A percentile compares a stretch with the other conserved stretches of the same genome.
Conservation (phyloP, 2,113 vertebrate species). For the Nesoenas mayeri region DNA sequence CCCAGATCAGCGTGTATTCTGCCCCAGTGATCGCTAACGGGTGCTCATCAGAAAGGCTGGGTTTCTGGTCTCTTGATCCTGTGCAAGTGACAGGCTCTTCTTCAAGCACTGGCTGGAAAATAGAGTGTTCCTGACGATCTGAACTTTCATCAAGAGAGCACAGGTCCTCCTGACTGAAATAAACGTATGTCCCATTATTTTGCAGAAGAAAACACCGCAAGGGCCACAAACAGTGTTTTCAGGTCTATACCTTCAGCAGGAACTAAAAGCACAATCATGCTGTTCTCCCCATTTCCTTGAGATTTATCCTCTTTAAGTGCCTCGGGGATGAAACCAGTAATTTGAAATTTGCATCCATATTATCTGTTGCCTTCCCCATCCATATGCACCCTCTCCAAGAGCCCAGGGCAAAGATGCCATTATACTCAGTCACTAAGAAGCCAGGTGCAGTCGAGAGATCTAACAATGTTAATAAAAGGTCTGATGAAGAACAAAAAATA, state of each 20-base stretch:
- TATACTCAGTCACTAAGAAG: conserved; percentile 24
- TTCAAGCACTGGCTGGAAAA: not conserved
- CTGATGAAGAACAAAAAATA: conserved; percentile 62
- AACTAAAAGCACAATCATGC: not conserved
- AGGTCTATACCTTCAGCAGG: not conserved
- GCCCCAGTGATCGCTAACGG: not conserved
- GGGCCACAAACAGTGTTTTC: not conserved
- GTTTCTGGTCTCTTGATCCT: not conserved
- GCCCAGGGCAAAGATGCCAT: conserved; percentile 61
- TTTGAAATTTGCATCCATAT: conserved; percentile 55
- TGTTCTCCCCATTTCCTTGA: not conserved
- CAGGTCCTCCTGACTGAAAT: not conserved
- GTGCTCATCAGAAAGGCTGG: not conserved
- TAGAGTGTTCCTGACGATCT: not conserved
- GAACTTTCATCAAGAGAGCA: not conserved
- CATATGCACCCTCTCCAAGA: not conserved
- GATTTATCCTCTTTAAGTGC: not conserved
- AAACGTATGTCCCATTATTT: rapidly evolving
- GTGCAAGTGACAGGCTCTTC: not conserved
- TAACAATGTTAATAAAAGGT: conserved; percentile 65
- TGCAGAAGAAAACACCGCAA: not conserved
- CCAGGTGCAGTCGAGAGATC: conserved; percentile 60
- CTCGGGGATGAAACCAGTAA: not conserved
- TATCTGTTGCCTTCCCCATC: conserved; percentile 39
- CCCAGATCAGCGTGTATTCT: not conserved